These are phyloP conservation scores for Enteromius unitaeniatus DNA, from an alignment of 2,797 vertebrate species.

Conservation along the genomic window DNA sequence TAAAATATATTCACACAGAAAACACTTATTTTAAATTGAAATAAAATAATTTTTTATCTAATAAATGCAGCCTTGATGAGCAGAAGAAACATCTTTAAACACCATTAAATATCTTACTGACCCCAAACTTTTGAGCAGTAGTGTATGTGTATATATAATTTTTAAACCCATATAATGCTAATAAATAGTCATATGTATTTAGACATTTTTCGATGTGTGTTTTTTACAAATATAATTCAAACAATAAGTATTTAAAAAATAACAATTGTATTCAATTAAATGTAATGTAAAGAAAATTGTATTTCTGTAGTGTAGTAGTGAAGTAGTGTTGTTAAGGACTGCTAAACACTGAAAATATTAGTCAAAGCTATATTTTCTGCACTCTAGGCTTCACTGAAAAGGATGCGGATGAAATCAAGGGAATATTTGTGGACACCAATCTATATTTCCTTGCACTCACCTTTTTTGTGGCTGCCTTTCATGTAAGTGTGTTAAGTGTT, in stretches of 20 bases:
- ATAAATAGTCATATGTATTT: too few relatives aligned
- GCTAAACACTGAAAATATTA: neutral
- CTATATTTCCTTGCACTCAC: constrained; percentile 95
- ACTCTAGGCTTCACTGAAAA: constrained; percentile 94
- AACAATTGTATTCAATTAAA: neutral
- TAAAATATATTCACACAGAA: too few relatives aligned
- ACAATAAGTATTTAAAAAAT: neutral
- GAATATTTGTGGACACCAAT: constrained; percentile 98
- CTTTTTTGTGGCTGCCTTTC: constrained; percentile 97
- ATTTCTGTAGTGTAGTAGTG: too few relatives aligned
- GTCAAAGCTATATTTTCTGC: neutral
- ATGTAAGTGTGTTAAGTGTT: constrained; percentile 78
- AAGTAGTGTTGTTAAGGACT: neutral
- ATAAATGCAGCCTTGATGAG: too few relatives aligned
- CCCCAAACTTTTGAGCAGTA: too few relatives aligned
- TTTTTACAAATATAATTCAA: neutral
- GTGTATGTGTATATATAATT: too few relatives aligned
- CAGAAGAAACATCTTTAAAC: too few relatives aligned
- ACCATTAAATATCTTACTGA: too few relatives aligned
- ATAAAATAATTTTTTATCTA: too few relatives aligned
- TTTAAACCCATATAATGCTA: too few relatives aligned
- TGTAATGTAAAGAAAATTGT: neutral
- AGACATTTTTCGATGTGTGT: neutral
- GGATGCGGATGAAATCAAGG: constrained; percentile 97
- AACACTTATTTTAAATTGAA: too few relatives aligned